phyloP scores from a whole-genome alignment of 2,113 vertebrate species.

The Chroicocephalus ridibundus region DNA sequence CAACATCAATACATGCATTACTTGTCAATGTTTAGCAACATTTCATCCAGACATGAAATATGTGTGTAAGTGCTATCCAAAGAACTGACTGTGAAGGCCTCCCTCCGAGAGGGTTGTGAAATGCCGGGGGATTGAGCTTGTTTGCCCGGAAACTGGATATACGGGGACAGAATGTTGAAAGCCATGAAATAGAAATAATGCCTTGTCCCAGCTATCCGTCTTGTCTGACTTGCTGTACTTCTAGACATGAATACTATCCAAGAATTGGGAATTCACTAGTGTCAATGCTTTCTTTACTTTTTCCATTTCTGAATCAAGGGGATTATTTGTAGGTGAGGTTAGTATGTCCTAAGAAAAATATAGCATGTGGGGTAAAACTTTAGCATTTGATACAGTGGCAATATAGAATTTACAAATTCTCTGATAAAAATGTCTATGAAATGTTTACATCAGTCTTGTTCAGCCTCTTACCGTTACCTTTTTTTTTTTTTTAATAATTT shows the following conservation, averaged over 20 bases:
- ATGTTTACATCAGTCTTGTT: not conserved
- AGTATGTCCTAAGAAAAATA: not conserved
- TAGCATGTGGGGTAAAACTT: not conserved
- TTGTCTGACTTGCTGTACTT: not conserved
- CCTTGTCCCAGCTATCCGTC: not conserved
- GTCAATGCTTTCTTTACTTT: not conserved
- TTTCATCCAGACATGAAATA: not conserved
- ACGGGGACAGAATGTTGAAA: not conserved
- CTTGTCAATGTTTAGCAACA: not conserved
- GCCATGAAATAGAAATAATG: not conserved
- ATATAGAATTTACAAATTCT: not conserved
- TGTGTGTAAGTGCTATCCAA: not conserved
- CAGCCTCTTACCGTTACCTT: not conserved
- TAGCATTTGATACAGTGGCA: not conserved
- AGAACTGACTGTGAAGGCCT: not conserved
- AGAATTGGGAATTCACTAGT: not conserved
- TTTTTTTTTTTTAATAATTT: not conserved
- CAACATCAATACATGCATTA: not conserved
- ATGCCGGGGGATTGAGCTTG: not conserved
- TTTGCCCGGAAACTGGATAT: not conserved
- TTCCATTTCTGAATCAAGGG: not conserved
- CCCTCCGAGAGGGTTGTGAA: not conserved
- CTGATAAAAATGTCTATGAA: not conserved
- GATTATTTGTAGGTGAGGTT: not conserved
- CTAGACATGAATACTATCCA: not conserved